phyloP scores from a whole-genome alignment of 2,113 vertebrate genomes.

The Pelobates fuscus region DNA sequence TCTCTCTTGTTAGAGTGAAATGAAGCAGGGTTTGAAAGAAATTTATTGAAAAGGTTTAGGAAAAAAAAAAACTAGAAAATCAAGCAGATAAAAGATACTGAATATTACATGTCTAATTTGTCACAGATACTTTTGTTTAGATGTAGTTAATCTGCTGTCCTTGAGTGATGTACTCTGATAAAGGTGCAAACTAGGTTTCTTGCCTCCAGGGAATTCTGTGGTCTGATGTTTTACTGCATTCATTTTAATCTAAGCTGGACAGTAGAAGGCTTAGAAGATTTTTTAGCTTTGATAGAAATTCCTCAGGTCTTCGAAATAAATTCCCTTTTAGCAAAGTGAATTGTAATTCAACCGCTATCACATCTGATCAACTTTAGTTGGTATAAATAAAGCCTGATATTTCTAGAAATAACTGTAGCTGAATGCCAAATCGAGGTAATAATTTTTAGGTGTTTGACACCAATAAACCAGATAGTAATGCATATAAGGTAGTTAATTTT shows the following conservation, averaged over 20 bases:
- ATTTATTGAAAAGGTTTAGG: constrained; percentile 29
- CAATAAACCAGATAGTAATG: constrained; percentile 7
- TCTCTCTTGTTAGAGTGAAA: constrained; percentile 9
- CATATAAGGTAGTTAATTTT: constrained; percentile 11
- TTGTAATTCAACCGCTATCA: constrained; percentile 48
- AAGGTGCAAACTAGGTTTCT: constrained; percentile 41
- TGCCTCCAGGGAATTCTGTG: constrained; percentile 29
- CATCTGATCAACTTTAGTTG: constrained; percentile 40
- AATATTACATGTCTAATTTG: constrained; percentile 48
- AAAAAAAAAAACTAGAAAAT: background rate
- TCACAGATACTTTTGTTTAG: constrained; percentile 46
- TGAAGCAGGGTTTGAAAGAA: constrained; percentile 6
- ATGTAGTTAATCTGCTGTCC: constrained; percentile 42
- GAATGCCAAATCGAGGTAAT: constrained; percentile 34
- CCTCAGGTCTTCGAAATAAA: constrained; percentile 39
- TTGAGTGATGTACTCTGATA: constrained; percentile 46
- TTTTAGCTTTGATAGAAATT: constrained; percentile 46
- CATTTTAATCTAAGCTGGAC: constrained; percentile 45
- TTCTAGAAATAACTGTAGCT: constrained; percentile 21
- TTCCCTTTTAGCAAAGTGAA: constrained; percentile 46
- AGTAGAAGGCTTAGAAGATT: constrained; percentile 41
- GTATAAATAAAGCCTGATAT: constrained; percentile 42
- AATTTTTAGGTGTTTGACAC: constrained; percentile 5
- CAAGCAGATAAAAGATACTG: constrained; percentile 32
- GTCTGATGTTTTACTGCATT: constrained; percentile 47